Conservation (phyloP, 2,113 vertebrate species). For the Cichladusa arquata region DNA sequence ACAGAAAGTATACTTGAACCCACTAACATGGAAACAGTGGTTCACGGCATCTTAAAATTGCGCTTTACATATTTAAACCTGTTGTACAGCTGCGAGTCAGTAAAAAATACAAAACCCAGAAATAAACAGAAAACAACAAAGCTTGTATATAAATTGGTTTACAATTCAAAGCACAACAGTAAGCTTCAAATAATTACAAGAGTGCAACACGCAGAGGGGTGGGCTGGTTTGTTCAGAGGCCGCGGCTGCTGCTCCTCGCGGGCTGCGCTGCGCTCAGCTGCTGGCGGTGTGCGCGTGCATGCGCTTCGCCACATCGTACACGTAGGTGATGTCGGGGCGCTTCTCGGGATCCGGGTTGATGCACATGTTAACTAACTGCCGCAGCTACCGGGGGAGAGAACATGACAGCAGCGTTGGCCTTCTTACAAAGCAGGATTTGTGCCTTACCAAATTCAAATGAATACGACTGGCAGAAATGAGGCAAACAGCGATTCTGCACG, state of each 20-base stretch:
- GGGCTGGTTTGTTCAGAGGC: constrained; percentile 26
- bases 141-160: constrained; percentile 51
- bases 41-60: neutral
- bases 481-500: neutral
- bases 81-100: neutral
- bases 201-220: neutral
- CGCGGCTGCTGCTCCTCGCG: constrained; percentile 13
- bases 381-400: constrained; percentile 77
- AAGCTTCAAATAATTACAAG: constrained; percentile 48
- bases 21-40: neutral
- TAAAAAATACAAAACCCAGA: neutral
- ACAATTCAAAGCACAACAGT: constrained; percentile 61
- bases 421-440: neutral
- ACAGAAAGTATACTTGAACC: neutral
- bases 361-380: constrained; percentile 96
- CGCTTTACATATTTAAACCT: neutral
- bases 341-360: constrained; percentile 98
- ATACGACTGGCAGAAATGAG: neutral
- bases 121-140: constrained; percentile 48
- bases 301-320: constrained; percentile 91
- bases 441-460: neutral
- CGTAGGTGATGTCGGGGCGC: constrained; percentile 93
- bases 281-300: constrained; percentile 87
- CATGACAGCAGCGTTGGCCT: neutral
- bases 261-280: constrained; percentile 75